Base-by-base conservation (phyloP, 2,113 vertebrate species). In the Lepidothrix coronata region DNA sequence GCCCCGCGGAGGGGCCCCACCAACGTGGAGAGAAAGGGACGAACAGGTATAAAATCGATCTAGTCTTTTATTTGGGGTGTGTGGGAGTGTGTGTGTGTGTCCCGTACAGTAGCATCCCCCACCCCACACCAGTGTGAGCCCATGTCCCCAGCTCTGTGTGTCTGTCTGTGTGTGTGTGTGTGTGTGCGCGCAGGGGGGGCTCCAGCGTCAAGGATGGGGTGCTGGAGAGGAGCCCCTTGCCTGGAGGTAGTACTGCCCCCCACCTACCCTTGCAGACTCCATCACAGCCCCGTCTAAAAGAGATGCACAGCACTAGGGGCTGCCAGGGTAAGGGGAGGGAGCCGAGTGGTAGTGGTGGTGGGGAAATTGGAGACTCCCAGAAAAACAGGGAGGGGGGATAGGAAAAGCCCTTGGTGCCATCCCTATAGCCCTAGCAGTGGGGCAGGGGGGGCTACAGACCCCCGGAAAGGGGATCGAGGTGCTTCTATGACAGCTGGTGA, bases 321-420 rank as follows among this genome's bases (percentile, higher is more conserved):
- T 74, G 43, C 9, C 30, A 58, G 48, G 57, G 12, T 22, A 46
- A 62, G 17, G 21, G 65, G 85, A 58, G 43, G 48, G 15, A 6
- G 27, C 82, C 71, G 81, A 93, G 41, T 48, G 35, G 51, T 21
- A 13, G 21, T 18, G 23, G 11, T 12, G 21, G 49, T 9, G 30
- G 8, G 11, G 23, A 25, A 87, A 71, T 3, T 25, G 23, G 33
- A 63, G 22, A 44, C 10, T 88, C 57, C 4, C 24, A 72, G 27
- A 74, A 91, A 77, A 70, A 58, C 0, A 0, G 9, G 12, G 3
- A 1, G 8, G 2, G 0, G 2, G 5, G 48, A 49, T 33, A 82
- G 25, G 52, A 93, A 62, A 89, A 90, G 91, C 78, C 88, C 88
- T 95, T 93, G 39, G 44, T 79, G 49, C 62, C 24, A 20, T 59